Evolutionary conservation across 2,888 invertebrate species (phyloP), one percentile per base, ranked within the genome.

Genomic region (Chromoteleia sp.): DNA sequence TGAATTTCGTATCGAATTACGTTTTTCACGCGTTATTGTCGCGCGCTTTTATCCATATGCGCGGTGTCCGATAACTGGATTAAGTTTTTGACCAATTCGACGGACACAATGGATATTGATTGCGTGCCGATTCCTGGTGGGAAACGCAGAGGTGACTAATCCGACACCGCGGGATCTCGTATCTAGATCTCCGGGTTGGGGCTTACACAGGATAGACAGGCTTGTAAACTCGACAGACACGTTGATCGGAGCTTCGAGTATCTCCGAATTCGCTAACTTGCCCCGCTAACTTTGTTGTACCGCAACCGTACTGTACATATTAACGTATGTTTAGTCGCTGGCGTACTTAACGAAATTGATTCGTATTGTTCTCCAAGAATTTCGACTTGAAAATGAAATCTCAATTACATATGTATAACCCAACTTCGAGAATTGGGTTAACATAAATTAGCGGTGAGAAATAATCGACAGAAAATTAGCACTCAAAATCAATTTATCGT

Each of bases 221-320:
- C 86, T 83, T 86, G 85, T 85, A 85, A 87, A 85, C 86, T 84
- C 83, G 86, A 86, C 86, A 85, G 86, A 87, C 86, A 87, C 83
- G 70, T 48, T 65, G 54, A 59, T 54, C 41, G 12, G 14, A 59
- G 61, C 82, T 84, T 83, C 86, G 84, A 84, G 78, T 77, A 36
- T 83, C 78, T 82, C 76, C 84, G 85, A 88, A 88, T 88, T 88
- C 83, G 84, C 87, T 76, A 86, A 86, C 85, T 88, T 85, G 84
- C 85, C 82, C 84, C 84, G 82, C 80, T 65, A 86, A 85, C 83
- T 85, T 83, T 80, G 81, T 83, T 80, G 67, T 77, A 79, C 83
- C 85, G 85, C 78, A 73, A 67, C 19, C 52, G 71, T 48, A 29
- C 39, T 41, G 50, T 61, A 52, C 71, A 43, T 58, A 77, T 63